These are phyloP conservation scores for Globia sparganii DNA, from an alignment of 2,888 invertebrate species.

Conservation along the genomic window DNA sequence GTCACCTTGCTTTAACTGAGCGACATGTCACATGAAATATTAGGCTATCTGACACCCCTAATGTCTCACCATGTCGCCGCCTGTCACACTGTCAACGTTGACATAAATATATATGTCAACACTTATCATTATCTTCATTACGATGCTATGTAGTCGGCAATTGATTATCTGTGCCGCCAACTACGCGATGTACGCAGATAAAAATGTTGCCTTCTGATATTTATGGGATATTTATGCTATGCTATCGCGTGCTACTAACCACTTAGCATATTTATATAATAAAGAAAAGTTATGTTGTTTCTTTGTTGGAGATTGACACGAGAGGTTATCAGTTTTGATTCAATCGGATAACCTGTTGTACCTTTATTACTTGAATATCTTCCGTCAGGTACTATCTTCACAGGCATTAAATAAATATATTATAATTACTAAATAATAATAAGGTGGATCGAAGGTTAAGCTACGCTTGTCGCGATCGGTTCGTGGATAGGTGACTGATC, in stretches of 20 bases:
- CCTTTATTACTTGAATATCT: slow-evolving; percentile 24
- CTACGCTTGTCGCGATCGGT: background rate
- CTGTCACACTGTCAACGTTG: slow-evolving; percentile 58
- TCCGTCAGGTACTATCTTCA: background rate
- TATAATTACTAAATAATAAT: background rate
- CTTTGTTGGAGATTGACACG: slow-evolving; percentile 56
- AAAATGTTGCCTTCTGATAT: slow-evolving; percentile 55
- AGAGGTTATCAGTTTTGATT: slow-evolving; percentile 28
- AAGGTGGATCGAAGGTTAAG: background rate
- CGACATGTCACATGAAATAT: slow-evolving; percentile 29
- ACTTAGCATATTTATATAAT: slow-evolving; percentile 57
- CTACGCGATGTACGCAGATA: slow-evolving; percentile 46
- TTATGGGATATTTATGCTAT: slow-evolving; percentile 58
- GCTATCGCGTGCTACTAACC: slow-evolving; percentile 49
- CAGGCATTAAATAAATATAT: background rate
- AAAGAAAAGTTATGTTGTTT: slow-evolving; percentile 56
- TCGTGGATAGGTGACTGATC: background rate
- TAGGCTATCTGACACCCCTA: slow-evolving; percentile 56
- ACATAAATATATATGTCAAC: slow-evolving; percentile 65
- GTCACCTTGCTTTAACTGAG: slow-evolving; percentile 18
- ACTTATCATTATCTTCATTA: slow-evolving; percentile 64
- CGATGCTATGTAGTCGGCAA: slow-evolving; percentile 56
- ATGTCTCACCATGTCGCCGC: slow-evolving; percentile 40
- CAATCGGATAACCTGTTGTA: slow-evolving; percentile 31
- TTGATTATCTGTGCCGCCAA: slow-evolving; percentile 58